Evolutionary conservation across 2,888 invertebrate species (phyloP), one percentile per base, ranked within the genome.

Genomic region (Xylophagus ater): DNA sequence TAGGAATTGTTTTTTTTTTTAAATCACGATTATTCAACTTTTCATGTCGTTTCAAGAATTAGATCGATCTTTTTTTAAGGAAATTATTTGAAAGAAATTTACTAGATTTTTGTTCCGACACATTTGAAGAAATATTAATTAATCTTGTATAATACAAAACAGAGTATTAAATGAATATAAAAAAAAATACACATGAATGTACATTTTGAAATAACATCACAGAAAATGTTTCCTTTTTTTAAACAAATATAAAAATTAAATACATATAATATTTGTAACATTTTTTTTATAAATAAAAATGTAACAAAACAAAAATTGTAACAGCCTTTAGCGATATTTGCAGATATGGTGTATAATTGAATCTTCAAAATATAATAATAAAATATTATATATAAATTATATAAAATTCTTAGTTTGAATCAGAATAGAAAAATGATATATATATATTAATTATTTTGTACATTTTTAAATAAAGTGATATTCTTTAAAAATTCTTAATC

Each of bases 11-110:
- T 29, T 29, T 29, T 17, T 14, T 24, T 15, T 10, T 21, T 39
- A 18, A 28, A 15, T 33, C 33, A 15, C 10, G 18, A 26, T 33
- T 60, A 62, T 62, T 64, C 62, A 61, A 59, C 58, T 57, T 57
- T 56, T 58, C 61, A 59, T 64, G 60, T 55, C 10, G 13, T 3
- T 26, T 5, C 10, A n/a, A n/a, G n/a, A n/a, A n/a, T n/a, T n/a
- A n/a, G n/a, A n/a, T n/a, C n/a, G n/a, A n/a, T n/a, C n/a, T n/a
- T n/a, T n/a, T n/a, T n/a, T n/a, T n/a, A n/a, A n/a, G n/a, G n/a
- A n/a, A n/a, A n/a, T n/a, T n/a, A n/a, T n/a, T n/a, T n/a, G n/a
- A n/a, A n/a, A n/a, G n/a, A n/a, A n/a, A n/a, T n/a, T n/a, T n/a
- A n/a, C n/a, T n/a, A n/a, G n/a, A n/a, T n/a, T n/a, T n/a, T n/a